Conservation (phyloP, 2,888 invertebrate species). For the Andrena bicolor region DNA sequence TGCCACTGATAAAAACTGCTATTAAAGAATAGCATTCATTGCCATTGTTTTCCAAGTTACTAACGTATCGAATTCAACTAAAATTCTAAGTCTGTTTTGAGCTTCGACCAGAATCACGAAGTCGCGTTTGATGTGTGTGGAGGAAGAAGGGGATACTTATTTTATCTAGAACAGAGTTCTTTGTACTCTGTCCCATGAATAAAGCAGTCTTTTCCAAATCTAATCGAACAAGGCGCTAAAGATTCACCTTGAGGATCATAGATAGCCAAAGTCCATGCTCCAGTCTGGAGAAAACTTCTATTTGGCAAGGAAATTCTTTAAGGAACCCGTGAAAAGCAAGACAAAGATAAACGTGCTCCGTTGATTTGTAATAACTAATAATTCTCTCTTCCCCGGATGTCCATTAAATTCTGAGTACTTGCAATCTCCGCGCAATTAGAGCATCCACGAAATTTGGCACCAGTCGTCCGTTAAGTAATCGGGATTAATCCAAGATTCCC, state of each 20-base stretch:
- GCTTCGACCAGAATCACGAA: background rate
- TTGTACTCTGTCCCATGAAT: background rate
- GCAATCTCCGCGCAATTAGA: no score
- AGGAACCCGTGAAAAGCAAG: no score
- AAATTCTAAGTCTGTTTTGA: background rate
- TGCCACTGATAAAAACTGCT: background rate
- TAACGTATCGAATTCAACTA: background rate
- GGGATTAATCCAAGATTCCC: no score
- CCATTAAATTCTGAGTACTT: no score
- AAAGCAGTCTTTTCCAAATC: background rate
- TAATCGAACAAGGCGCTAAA: background rate
- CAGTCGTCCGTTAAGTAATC: no score
- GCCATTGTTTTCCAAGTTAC: background rate
- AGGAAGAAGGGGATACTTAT: background rate
- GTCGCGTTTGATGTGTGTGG: background rate
- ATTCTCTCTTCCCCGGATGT: no score
- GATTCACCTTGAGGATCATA: background rate
- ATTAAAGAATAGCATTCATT: background rate
- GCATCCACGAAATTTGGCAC: no score
- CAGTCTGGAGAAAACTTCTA: background rate
- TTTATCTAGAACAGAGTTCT: background rate
- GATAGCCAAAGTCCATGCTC: background rate
- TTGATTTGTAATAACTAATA: no score
- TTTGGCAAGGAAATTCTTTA: no score
- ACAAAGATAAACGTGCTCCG: no score